Evolutionary conservation across 2,888 invertebrate species (phyloP).

Genomic region (Aspidapion aeneum): DNA sequence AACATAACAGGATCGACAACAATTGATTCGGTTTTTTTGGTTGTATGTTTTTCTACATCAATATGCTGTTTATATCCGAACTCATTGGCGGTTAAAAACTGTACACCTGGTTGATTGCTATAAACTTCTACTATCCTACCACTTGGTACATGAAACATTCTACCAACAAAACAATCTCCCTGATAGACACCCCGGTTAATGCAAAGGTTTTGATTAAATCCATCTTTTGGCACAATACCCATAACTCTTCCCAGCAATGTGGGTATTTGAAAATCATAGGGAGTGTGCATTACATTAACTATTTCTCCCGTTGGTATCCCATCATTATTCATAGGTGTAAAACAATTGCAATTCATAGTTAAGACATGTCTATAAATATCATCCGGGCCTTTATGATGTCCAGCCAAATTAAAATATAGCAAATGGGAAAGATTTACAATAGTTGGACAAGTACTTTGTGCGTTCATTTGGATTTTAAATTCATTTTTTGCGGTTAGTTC

Average conservation of each 20-base stretch:
- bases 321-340: constrained; percentile 62
- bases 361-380: constrained; percentile 65
- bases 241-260: constrained; percentile 62
- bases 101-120: constrained; percentile 83
- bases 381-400: constrained; percentile 68
- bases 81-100: constrained; percentile 77
- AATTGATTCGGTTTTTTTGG: background rate
- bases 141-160: constrained; percentile 60
- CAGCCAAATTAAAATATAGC: constrained; percentile 86
- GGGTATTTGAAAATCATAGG: constrained; percentile 69
- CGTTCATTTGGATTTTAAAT: constrained; percentile 70
- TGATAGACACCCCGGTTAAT: constrained; percentile 58
- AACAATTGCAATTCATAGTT: constrained; percentile 73
- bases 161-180: constrained; percentile 59
- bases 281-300: constrained; percentile 63
- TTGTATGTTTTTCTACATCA: constrained; percentile 20
- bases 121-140: constrained; percentile 77
- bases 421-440: constrained; percentile 83
- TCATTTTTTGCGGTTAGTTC: constrained; percentile 71
- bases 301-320: constrained; percentile 73
- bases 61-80: constrained; percentile 33
- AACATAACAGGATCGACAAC: constrained; percentile 9
- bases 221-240: constrained; percentile 60
- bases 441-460: constrained; percentile 73
- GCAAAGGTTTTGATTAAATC: constrained; percentile 81